Percentiles rank a stretch among this genome's conserved stretches.
Conservation (phyloP, 2,113 vertebrate genomes). For the Anhinga anhinga region DNA sequence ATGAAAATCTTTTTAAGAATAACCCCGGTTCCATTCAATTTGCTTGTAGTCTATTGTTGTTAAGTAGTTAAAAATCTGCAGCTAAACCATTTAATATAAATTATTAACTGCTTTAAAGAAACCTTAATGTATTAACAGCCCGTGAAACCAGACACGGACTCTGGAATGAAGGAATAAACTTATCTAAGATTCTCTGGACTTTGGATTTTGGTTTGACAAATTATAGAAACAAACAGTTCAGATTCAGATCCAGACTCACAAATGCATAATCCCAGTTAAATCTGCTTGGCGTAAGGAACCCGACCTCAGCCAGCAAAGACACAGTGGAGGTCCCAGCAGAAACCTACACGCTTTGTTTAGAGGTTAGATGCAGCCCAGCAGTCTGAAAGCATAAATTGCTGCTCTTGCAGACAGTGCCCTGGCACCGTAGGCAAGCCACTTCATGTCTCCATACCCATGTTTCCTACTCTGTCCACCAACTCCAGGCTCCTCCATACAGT, state of each 20-base stretch:
- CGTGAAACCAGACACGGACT: neutral
- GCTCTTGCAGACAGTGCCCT: neutral
- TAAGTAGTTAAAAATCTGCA: neutral
- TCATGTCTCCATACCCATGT: neutral
- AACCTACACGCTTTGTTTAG: neutral
- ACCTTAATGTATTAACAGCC: neutral
- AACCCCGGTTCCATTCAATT: neutral
- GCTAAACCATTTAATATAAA: neutral
- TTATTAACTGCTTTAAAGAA: neutral
- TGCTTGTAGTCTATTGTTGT: neutral
- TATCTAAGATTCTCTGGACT: neutral
- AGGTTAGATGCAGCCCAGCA: neutral
- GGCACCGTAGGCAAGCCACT: neutral
- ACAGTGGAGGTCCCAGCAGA: neutral
- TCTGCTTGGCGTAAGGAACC: neutral
- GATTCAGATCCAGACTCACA: neutral
- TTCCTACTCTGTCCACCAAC: neutral
- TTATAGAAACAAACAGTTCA: neutral
- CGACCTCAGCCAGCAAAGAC: neutral
- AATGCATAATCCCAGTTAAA: neutral
- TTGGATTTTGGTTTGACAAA: neutral
- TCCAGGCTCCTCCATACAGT: neutral
- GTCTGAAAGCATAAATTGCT: accelerated
- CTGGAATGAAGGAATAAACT: neutral
- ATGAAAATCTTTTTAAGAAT: neutral